Percentiles rank a stretch among this genome's conserved stretches.
phyloP scores from a whole-genome alignment of 2,113 vertebrate species.

The Pseudorectes ferrugineus region DNA sequence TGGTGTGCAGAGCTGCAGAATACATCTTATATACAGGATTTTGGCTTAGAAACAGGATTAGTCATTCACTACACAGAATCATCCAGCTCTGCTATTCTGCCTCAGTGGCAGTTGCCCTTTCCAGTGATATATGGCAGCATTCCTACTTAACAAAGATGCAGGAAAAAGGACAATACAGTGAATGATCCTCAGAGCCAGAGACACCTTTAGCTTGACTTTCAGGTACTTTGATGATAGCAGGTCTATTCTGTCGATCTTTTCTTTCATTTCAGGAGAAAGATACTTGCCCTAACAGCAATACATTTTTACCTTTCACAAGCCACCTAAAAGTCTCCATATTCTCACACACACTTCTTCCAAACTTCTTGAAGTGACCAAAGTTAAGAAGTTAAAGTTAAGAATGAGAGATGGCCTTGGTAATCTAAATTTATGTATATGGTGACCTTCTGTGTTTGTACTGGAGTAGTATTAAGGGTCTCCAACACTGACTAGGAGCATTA shows the following conservation, averaged over 20 bases:
- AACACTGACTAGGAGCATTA: neutral
- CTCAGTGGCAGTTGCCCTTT: slow-evolving; percentile 22
- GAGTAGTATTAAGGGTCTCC: neutral
- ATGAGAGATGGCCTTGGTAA: neutral
- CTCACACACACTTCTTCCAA: neutral
- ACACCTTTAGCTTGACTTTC: neutral
- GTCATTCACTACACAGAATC: neutral
- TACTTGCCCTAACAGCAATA: neutral
- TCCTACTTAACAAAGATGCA: neutral
- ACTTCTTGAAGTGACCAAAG: neutral
- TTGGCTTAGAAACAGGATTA: neutral
- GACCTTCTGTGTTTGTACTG: neutral
- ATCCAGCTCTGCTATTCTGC: neutral
- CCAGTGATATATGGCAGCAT: neutral
- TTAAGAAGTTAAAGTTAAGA: neutral
- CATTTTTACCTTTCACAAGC: neutral
- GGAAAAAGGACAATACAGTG: neutral
- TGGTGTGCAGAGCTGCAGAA: neutral
- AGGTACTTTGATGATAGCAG: neutral
- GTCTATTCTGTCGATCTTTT: neutral
- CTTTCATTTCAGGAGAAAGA: neutral
- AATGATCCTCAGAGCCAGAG: neutral
- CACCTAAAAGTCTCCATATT: neutral
- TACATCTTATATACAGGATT: neutral
- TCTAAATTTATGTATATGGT: rapidly evolving